Percentiles rank a stretch among this genome's conserved stretches.
Conservation (phyloP, 2,888 invertebrate species). For the Thera obeliscata region DNA sequence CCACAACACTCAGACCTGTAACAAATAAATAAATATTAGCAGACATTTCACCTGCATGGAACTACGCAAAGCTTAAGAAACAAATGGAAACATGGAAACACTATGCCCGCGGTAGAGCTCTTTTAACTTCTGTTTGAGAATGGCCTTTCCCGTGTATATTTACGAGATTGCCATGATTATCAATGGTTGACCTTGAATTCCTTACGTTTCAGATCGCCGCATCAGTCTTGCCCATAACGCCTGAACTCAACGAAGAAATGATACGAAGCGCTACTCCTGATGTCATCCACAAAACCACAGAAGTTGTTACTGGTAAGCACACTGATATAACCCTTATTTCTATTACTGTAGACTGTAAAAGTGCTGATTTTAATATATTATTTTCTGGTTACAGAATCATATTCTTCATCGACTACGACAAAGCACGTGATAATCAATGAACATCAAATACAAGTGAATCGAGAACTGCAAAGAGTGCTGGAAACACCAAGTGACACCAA, state of each 20-base stretch:
- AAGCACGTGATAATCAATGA: slow-evolving; percentile 74
- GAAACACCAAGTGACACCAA: slow-evolving; percentile 80
- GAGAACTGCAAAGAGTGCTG: slow-evolving; percentile 71
- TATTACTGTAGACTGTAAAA: not conserved
- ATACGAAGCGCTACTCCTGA: slow-evolving; percentile 87
- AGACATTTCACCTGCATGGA: no score
- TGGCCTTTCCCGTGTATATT: no score
- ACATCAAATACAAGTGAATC: slow-evolving; percentile 69
- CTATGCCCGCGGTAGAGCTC: no score
- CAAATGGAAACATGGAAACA: no score
- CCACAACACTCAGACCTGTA: no score
- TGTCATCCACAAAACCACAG: slow-evolving; percentile 73
- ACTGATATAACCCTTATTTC: not conserved
- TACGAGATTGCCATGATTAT: not conserved
- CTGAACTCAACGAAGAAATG: slow-evolving; percentile 91
- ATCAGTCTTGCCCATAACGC: slow-evolving; percentile 88
- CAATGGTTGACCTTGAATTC: not conserved
- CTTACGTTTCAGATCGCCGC: slow-evolving; percentile 78
- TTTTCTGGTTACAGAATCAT: slow-evolving; percentile 71
- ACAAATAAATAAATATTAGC: no score
- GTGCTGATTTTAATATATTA: not conserved
- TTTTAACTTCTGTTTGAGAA: no score
- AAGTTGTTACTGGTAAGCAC: slow-evolving; percentile 77
- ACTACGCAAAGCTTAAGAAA: no score
- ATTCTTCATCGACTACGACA: slow-evolving; percentile 81